Percentiles rank a stretch among this genome's conserved stretches.
Conservation (phyloP, 2,888 invertebrate genomes). For the Scaptomyza parva region DNA sequence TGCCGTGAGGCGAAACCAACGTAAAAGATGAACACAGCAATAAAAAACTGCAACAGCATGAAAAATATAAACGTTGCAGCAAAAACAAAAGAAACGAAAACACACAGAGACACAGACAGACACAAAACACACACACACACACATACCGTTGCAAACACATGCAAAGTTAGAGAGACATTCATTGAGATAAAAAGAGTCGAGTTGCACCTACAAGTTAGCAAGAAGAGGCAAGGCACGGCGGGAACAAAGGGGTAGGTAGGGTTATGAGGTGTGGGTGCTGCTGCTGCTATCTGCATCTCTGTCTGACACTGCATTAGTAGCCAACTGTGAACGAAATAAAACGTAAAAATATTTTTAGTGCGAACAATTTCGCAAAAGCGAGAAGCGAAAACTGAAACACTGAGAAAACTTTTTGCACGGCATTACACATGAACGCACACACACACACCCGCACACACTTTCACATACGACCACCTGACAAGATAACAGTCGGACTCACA, state of each 20-base stretch:
- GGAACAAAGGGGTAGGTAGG: not conserved
- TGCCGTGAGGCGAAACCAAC: constrained; percentile 17
- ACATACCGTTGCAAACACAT: constrained; percentile 25
- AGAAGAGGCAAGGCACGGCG: constrained; percentile 8
- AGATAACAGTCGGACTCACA: constrained; percentile 47
- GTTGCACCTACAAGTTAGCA: constrained; percentile 52
- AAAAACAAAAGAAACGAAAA: constrained; percentile 18
- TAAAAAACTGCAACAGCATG: constrained; percentile 53
- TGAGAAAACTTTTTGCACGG: constrained; percentile 54
- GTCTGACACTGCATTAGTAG: constrained; percentile 73
- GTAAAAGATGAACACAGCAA: constrained; percentile 43
- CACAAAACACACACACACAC: not conserved
- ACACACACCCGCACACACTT: constrained; percentile 10
- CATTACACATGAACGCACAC: constrained; percentile 54
- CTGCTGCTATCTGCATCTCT: constrained; percentile 33
- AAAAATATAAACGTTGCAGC: constrained; percentile 48
- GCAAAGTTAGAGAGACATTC: constrained; percentile 48
- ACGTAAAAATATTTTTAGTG: constrained; percentile 76
- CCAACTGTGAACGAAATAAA: constrained; percentile 76
- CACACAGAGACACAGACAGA: not conserved
- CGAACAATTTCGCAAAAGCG: constrained; percentile 65
- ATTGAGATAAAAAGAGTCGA: constrained; percentile 69
- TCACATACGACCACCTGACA: constrained; percentile 34
- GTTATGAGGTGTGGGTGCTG: not conserved
- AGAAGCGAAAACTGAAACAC: constrained; percentile 44